A percentile compares a stretch with the other conserved stretches of the same genome.
These are phyloP conservation scores for Coreius guichenoti DNA, from an alignment of 2,797 vertebrate species.

Conservation along the genomic window DNA sequence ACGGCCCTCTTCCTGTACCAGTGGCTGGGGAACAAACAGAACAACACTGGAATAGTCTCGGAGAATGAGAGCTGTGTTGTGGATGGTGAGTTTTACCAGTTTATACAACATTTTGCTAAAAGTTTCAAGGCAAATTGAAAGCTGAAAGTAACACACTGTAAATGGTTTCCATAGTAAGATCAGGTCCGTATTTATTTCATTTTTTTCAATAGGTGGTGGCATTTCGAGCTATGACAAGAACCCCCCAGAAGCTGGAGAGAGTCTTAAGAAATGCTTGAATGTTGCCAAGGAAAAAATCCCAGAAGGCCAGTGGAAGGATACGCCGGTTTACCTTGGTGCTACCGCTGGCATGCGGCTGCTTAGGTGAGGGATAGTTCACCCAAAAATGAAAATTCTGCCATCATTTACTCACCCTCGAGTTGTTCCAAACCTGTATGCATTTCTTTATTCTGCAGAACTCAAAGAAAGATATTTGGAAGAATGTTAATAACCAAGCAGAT, in stretches of 20 bases:
- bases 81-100: slow-evolving; percentile 39
- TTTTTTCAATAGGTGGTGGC: slow-evolving; percentile 75
- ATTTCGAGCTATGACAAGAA: slow-evolving; percentile 83
- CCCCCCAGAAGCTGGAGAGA: slow-evolving; percentile 73
- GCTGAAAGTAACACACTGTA: neutral
- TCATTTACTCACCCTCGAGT: no score
- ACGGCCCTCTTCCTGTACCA: slow-evolving; percentile 85
- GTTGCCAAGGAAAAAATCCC: slow-evolving; percentile 74
- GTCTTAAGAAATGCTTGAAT: slow-evolving; percentile 77
- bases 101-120: neutral
- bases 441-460: no score
- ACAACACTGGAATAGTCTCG: slow-evolving; percentile 83
- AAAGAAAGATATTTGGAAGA: no score
- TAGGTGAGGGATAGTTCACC: slow-evolving; percentile 22
- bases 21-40: slow-evolving; percentile 84
- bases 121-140: no score
- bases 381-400: no score
- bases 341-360: slow-evolving; percentile 88
- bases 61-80: slow-evolving; percentile 73
- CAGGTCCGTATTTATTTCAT: no score
- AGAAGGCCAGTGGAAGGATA: slow-evolving; percentile 62
- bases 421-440: no score
- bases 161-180: no score
- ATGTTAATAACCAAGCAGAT: no score
- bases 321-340: slow-evolving; percentile 84